phyloP scores from a whole-genome alignment of 2,797 vertebrate genomes.

The Artibeus lituratus region DNA sequence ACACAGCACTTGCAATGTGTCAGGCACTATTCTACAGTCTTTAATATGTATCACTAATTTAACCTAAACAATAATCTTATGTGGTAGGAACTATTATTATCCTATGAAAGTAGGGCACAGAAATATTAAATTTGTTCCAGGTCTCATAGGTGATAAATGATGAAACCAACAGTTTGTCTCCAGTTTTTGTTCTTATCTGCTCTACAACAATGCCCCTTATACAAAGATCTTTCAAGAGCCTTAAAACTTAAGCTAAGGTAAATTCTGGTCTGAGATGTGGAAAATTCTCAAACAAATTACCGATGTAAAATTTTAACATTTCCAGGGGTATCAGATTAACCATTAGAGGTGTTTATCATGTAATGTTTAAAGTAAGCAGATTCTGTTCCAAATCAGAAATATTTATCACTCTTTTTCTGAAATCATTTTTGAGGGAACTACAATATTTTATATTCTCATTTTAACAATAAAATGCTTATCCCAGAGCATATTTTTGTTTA shows the following conservation, averaged over 20 bases:
- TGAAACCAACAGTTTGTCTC: neutral
- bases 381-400: neutral
- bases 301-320: neutral
- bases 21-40: neutral
- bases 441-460: slow-evolving; percentile 10
- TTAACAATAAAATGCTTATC: neutral
- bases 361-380: neutral
- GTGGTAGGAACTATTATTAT: neutral
- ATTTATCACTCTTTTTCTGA: neutral
- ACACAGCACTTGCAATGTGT: neutral
- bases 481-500: neutral
- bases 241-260: neutral
- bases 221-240: neutral
- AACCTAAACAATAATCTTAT: neutral
- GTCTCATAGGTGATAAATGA: neutral
- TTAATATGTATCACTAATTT: slow-evolving; percentile 10
- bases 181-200: neutral
- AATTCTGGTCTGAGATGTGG: neutral
- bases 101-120: neutral
- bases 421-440: neutral
- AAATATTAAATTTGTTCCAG: neutral
- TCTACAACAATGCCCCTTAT: neutral
- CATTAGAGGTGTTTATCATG: neutral
- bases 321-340: neutral
- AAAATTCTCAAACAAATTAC: neutral